Evolutionary conservation across 1,140 invertebrate species (phyloP), one percentile per base, ranked within the genome.

Genomic region (Alviniconcha marisindica): DNA sequence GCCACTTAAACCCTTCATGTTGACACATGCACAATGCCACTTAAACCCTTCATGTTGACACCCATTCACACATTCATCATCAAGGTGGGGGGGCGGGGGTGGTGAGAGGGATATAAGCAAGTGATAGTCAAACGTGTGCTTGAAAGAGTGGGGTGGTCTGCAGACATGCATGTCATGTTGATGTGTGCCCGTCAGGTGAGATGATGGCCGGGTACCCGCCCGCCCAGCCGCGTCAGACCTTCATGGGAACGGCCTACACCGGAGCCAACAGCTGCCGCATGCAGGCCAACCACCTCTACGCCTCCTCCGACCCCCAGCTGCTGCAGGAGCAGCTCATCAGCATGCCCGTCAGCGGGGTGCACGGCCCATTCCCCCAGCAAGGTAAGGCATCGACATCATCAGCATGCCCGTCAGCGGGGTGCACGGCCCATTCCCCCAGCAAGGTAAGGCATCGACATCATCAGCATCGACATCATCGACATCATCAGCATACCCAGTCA

Each of bases 261-360:
- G 80, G 82, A n/a, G 73, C 83, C 71, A 85, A 81, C 79, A 87
- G 84, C 60, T 87, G 86, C 36, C 82, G 84, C 2, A 85, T 87
- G 86, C 83, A 83, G 24, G 83, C 84, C 77, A 85, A 84, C 84
- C 86, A 87, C 44, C 79, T 83, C 2, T 83, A 87, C 76, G 40
- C 66, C 24, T 81, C 83, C 76, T 81, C 84, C 54, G 79, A 81
- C 36, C 40, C 84, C 60, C 86, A 87, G 71, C 51, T 71, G 24
- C 85, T 85, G 48, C 66, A 87, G 56, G 78, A 78, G 38, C 78
- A 87, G 24, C 71, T 83, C 42, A n/a, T n/a, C n/a, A n/a, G n/a
- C n/a, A 69, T 81, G 28, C 74, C 76, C 77, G 18, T 77, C 14
- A 80, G 81, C 40, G 66, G 44, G 15, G 31, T 84, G 7, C 78